A percentile compares a stretch with the other conserved stretches of the same genome.
Evolutionary conservation across 2,888 invertebrate species (phyloP).

Genomic region (Lasioglossum morio): DNA sequence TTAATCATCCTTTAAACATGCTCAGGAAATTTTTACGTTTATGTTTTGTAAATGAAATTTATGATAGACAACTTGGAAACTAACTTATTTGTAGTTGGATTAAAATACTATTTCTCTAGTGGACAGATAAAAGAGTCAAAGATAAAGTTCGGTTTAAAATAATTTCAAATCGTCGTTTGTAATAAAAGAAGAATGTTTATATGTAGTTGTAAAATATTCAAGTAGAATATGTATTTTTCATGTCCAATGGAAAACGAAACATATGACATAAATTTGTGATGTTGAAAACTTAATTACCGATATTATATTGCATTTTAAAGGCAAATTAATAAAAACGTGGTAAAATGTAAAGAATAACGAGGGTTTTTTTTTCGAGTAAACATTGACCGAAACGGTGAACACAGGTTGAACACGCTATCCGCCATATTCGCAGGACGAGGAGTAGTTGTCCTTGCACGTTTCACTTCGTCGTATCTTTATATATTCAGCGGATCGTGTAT

Average conservation of each 20-base stretch:
- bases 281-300: too few relatives aligned
- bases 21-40: neutral
- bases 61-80: neutral
- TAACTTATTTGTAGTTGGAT: neutral
- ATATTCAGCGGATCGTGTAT: neutral
- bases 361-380: neutral
- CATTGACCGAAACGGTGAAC: neutral
- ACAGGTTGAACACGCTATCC: neutral
- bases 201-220: too few relatives aligned
- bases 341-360: neutral
- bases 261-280: too few relatives aligned
- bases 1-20: constrained; percentile 20
- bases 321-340: too few relatives aligned
- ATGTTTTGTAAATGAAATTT: neutral
- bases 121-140: neutral
- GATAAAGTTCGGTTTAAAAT: neutral
- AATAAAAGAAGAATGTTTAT: neutral
- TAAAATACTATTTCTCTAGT: neutral
- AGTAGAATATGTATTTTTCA: too few relatives aligned
- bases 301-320: too few relatives aligned
- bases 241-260: too few relatives aligned
- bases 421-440: neutral
- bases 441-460: neutral
- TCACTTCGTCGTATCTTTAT: constrained; percentile 8
- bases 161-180: neutral